Evolutionary conservation across 2,797 vertebrate species (phyloP).

Genomic region (Clarias pachynema): DNA sequence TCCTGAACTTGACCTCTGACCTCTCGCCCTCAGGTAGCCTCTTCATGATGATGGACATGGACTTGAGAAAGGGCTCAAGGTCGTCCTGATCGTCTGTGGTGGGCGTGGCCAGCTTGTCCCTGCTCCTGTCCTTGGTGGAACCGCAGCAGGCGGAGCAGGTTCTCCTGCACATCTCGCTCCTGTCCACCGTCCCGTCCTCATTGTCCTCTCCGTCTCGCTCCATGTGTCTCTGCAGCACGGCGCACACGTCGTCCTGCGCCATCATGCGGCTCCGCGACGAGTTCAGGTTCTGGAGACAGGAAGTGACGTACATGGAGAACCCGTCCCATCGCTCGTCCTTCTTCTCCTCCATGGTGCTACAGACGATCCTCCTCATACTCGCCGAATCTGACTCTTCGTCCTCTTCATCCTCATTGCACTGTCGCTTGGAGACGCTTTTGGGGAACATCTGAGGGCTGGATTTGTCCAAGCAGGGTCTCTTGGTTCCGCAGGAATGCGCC

Average conservation of each 20-base stretch:
- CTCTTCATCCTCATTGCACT: not conserved
- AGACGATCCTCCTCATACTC: slow-evolving; percentile 1
- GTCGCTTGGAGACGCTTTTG: not conserved
- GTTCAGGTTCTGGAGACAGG: slow-evolving; percentile 29
- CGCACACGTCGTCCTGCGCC: slow-evolving; percentile 35
- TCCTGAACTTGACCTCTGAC: slow-evolving; percentile 37
- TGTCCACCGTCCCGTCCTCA: not conserved
- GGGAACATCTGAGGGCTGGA: not conserved
- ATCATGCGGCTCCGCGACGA: not conserved
- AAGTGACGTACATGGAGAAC: slow-evolving; percentile 31
- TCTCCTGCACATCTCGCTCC: not conserved
- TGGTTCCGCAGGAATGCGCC: not conserved
- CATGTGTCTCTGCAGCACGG: slow-evolving; percentile 33
- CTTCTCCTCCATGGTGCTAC: slow-evolving; percentile 22
- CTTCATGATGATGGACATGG: slow-evolving; percentile 44
- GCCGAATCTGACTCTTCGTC: slow-evolving; percentile 27
- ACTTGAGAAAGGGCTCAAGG: slow-evolving; percentile 42
- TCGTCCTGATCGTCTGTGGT: slow-evolving; percentile 22
- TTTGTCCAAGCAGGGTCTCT: not conserved
- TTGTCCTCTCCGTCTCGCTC: slow-evolving; percentile 19
- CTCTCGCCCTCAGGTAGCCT: slow-evolving; percentile 24
- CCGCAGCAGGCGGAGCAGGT: not conserved
- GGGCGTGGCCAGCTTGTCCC: not conserved
- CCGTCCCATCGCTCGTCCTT: slow-evolving; percentile 38
- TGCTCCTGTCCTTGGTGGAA: not conserved